Percentiles rank a stretch among this genome's conserved stretches.
Evolutionary conservation across 92 coral and sea anemone species (phyloP).

Genomic region (Bergia puertoricense): DNA sequence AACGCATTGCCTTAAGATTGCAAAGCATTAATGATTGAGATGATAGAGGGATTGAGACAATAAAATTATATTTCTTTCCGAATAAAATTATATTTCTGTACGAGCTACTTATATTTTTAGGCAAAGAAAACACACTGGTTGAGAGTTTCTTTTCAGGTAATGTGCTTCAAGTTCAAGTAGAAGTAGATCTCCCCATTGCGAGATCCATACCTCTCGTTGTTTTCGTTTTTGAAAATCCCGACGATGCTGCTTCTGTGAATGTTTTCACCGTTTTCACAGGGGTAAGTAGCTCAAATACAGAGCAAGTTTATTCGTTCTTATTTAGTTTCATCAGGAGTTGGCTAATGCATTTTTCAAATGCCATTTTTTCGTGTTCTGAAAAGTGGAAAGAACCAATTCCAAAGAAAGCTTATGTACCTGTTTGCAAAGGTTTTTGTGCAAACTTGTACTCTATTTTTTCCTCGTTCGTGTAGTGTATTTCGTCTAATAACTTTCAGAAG

Average conservation of each 20-base stretch:
- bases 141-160: not conserved
- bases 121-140: not conserved
- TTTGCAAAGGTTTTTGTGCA: not conserved
- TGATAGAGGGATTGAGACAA: too few relatives aligned
- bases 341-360: not conserved
- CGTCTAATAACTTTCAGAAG: too few relatives aligned
- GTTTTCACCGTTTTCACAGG: not conserved
- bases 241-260: constrained; percentile 3
- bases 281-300: not conserved
- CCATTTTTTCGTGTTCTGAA: not conserved
- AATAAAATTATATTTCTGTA: too few relatives aligned
- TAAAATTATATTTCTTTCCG: too few relatives aligned
- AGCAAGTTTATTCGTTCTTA: not conserved
- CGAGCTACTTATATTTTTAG: too few relatives aligned
- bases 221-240: constrained; percentile 8
- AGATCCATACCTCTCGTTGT: not conserved
- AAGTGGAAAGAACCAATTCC: not conserved
- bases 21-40: too few relatives aligned
- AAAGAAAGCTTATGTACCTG: not conserved
- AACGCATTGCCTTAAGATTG: too few relatives aligned
- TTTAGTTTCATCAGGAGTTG: not conserved
- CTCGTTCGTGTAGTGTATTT: too few relatives aligned
- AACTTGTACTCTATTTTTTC: not conserved
- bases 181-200: not conserved
- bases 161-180: constrained; percentile 1